Conservation (phyloP, 2,888 invertebrate species). For the Aleiodes testaceus region DNA sequence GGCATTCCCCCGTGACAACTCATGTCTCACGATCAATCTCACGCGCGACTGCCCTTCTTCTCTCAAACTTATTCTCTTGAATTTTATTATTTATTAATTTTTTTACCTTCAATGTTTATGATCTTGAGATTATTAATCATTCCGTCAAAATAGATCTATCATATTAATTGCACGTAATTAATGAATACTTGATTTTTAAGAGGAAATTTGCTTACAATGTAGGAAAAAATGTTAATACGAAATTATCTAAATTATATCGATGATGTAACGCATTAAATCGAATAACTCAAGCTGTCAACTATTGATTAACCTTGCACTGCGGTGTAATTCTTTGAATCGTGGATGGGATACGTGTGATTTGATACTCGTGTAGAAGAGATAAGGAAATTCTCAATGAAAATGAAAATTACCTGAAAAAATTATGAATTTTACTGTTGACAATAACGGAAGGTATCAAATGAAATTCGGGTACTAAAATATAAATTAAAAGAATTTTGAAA, state of each 20-base stretch:
- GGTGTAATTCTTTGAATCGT: slow-evolving; percentile 41
- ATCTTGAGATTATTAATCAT: slow-evolving; percentile 2
- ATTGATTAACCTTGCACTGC: slow-evolving; percentile 50
- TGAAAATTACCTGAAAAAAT: no score
- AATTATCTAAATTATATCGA: slow-evolving; percentile 26
- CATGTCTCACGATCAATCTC: slow-evolving; percentile 44
- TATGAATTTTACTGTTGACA: no score
- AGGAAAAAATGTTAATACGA: slow-evolving; percentile 1
- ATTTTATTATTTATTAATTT: slow-evolving; percentile 30
- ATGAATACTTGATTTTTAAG: slow-evolving; percentile 3
- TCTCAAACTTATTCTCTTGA: slow-evolving; percentile 34
- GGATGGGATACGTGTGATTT: slow-evolving; percentile 18
- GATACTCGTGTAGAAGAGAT: background rate
- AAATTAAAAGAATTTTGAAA: background rate
- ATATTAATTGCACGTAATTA: background rate
- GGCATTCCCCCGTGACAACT: slow-evolving; percentile 39
- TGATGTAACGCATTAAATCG: slow-evolving; percentile 48
- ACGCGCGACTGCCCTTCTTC: slow-evolving; percentile 42
- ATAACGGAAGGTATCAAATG: no score
- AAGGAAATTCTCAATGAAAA: slow-evolving; percentile 2
- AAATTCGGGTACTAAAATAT: no score
- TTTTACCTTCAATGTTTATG: slow-evolving; percentile 10
- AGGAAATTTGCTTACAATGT: background rate
- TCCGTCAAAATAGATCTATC: background rate
- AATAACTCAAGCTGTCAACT: slow-evolving; percentile 50